phyloP scores from a whole-genome alignment of 2,888 invertebrate genomes.

The Conistra vaccinii region DNA sequence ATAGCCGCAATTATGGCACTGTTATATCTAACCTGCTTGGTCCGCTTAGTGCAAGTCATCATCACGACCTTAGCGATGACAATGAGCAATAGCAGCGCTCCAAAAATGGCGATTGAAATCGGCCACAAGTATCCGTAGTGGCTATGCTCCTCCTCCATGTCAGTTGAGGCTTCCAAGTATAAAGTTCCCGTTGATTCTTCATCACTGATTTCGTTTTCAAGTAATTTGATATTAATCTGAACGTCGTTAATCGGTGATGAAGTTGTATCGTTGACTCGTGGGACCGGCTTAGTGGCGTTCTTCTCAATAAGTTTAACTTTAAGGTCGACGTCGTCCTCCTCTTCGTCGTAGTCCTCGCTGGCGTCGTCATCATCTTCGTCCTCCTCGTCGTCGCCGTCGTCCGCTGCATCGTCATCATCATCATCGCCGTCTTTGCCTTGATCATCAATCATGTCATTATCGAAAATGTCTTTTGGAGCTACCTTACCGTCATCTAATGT shows the following conservation, averaged over 20 bases:
- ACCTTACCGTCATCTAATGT: constrained; percentile 85
- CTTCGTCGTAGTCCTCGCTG: constrained; percentile 72
- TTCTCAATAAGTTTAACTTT: constrained; percentile 84
- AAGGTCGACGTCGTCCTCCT: constrained; percentile 80
- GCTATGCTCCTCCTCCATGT: constrained; percentile 84
- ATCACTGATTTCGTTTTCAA: constrained; percentile 79
- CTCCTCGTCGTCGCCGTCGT: constrained; percentile 74
- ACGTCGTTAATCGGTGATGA: constrained; percentile 69
- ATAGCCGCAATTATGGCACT: constrained; percentile 90
- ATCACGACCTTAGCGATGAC: constrained; percentile 89
- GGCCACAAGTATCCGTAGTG: constrained; percentile 90
- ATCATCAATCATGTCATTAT: constrained; percentile 72
- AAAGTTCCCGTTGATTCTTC: constrained; percentile 70
- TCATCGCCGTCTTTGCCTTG: constrained; percentile 77
- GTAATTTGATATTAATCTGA: constrained; percentile 80
- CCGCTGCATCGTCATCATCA: constrained; percentile 77
- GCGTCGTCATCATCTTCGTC: constrained; percentile 82
- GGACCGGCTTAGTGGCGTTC: constrained; percentile 54
- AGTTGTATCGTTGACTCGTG: constrained; percentile 43
- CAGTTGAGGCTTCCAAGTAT: constrained; percentile 77
- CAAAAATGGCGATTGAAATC: constrained; percentile 90
- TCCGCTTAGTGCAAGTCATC: constrained; percentile 80
- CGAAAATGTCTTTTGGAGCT: constrained; percentile 70
- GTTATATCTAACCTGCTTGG: constrained; percentile 86
- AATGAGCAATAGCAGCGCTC: constrained; percentile 90